Evolutionary conservation across 2,888 invertebrate genomes (phyloP).

Genomic region (Tetramorium bicarinatum): DNA sequence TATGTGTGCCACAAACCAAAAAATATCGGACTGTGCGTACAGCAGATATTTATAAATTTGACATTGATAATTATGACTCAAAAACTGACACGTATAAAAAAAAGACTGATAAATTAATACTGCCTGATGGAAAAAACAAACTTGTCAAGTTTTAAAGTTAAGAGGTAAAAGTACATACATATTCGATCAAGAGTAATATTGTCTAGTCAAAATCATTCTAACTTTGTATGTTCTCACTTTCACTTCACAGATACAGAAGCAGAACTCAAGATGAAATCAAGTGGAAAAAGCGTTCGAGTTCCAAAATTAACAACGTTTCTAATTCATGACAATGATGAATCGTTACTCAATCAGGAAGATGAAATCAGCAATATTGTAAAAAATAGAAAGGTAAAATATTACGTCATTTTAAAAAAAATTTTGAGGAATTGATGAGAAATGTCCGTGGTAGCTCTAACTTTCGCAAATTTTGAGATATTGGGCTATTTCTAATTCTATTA

Average conservation of each 20-base stretch:
- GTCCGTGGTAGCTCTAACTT: no score
- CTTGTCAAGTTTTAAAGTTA: slow-evolving; percentile 8
- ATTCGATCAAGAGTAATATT: not conserved
- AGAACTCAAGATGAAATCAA: not conserved
- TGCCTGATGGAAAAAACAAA: slow-evolving; percentile 2
- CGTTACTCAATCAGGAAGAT: not conserved
- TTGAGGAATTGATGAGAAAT: no score
- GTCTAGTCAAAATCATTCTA: not conserved
- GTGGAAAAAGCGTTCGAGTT: not conserved
- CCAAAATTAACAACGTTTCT: not conserved
- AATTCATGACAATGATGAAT: not conserved
- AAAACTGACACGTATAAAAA: slow-evolving; percentile 4
- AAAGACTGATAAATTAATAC: not conserved
- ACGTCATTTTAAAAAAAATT: not conserved
- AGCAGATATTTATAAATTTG: no score
- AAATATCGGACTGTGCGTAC: no score
- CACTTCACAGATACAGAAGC: not conserved
- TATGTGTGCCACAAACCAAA: no score
- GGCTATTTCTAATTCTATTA: no score
- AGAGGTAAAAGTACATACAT: not conserved
- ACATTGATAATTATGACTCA: no score
- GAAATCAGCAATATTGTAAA: not conserved
- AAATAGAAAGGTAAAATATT: not conserved
- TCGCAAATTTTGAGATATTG: no score
- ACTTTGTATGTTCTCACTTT: slow-evolving; percentile 5